phyloP scores from a whole-genome alignment of 2,888 invertebrate species.

The Agrochola lota region DNA sequence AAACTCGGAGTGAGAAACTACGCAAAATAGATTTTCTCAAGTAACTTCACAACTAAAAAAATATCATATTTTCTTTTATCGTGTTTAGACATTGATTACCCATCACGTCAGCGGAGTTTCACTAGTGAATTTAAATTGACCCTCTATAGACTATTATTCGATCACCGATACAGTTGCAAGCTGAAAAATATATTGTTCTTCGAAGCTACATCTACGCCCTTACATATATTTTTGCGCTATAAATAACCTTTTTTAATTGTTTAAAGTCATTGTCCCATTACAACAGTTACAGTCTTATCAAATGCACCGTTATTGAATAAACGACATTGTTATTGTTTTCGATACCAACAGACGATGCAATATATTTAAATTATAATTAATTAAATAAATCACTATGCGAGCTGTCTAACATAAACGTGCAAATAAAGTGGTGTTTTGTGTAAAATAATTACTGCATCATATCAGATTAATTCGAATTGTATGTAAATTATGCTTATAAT shows the following conservation, averaged over 20 bases:
- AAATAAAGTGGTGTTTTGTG: conserved; percentile 1
- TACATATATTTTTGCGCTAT: background rate
- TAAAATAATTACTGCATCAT: background rate
- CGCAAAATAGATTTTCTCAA: too few relatives aligned
- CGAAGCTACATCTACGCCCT: background rate
- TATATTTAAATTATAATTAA: conserved; percentile 9
- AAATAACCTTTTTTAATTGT: conserved; percentile 34
- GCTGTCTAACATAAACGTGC: background rate
- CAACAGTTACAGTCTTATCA: conserved; percentile 27
- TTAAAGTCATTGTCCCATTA: conserved; percentile 42
- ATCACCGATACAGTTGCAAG: background rate
- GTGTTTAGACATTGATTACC: too few relatives aligned
- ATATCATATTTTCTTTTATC: too few relatives aligned
- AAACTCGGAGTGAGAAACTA: too few relatives aligned
- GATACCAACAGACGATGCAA: conserved; percentile 18
- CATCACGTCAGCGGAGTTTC: too few relatives aligned
- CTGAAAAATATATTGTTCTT: background rate
- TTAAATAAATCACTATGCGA: conserved; percentile 19
- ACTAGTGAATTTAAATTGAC: too few relatives aligned
- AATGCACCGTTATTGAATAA: conserved; percentile 38
- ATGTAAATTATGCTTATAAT: background rate
- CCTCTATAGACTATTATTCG: background rate
- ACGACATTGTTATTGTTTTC: conserved; percentile 39
- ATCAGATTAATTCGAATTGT: background rate
- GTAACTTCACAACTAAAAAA: too few relatives aligned